phyloP scores from a whole-genome alignment of 2,888 invertebrate genomes.

The Ichneumon xanthorius region DNA sequence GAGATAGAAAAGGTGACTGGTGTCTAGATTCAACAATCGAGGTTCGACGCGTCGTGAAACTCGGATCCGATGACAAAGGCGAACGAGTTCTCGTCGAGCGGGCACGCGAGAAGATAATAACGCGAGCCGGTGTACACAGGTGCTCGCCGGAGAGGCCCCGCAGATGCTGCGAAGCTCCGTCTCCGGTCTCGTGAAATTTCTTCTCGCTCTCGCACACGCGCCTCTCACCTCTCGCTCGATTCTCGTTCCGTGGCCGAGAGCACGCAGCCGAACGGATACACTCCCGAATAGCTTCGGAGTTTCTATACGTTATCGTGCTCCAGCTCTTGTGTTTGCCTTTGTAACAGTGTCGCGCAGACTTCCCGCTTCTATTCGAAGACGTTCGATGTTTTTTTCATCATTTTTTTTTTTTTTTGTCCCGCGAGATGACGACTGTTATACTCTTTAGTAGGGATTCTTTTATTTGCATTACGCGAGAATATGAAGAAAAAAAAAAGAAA shows the following conservation, averaged over 20 bases:
- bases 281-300: constrained; percentile 14
- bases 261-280: constrained; percentile 27
- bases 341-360: constrained; percentile 19
- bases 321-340: constrained; percentile 55
- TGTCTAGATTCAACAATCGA: constrained; percentile 20
- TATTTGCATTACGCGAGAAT: not conserved
- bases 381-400: not conserved
- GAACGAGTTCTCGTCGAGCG: constrained; percentile 70
- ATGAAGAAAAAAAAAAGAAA: not conserved
- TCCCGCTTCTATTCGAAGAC: constrained; percentile 17
- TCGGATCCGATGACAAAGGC: constrained; percentile 79
- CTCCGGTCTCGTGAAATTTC: constrained; percentile 35
- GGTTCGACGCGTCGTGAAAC: constrained; percentile 58
- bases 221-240: not conserved
- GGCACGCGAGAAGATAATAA: constrained; percentile 79
- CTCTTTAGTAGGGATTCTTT: not conserved
- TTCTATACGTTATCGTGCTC: constrained; percentile 55
- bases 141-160: constrained; percentile 77
- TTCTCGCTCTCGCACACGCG: constrained; percentile 32
- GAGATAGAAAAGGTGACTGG: not conserved
- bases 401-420: constrained; percentile 1
- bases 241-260: not conserved
- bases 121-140: constrained; percentile 82
- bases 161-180: constrained; percentile 81
- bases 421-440: not conserved